Evolutionary conservation across 2,113 vertebrate genomes (phyloP), one percentile per base, ranked within the genome.

Genomic region (Pandion haliaetus): DNA sequence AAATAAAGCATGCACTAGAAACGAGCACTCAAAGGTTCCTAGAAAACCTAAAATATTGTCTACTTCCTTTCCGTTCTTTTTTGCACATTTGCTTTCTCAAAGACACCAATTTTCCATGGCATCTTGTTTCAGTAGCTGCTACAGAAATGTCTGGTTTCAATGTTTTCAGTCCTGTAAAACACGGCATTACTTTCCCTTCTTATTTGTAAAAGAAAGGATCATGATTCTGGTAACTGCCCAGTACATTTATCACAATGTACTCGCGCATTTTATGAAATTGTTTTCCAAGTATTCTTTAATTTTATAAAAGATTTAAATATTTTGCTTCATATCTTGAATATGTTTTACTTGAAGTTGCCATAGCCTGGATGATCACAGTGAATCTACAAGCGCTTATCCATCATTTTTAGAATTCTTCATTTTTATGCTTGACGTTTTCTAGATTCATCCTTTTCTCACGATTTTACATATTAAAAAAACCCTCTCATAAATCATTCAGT

Each of bases 91-190:
- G 32, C 71, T 85, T 82, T 95, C 82, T 81, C 71, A 59, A 86
- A 90, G 29, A 76, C 57, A 88, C 29, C 31, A 36, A 63, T 97
- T 95, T 96, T 90, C 73, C 38, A 50, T n/a, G 84, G 87, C 89
- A 87, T 93, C 19, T 91, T 70, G 21, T 87, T 96, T 92, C 73
- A 96, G 90, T 70, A 85, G 71, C 85, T 92, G 49, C 82, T 81
- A 38, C 4, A 96, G 82, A 95, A 96, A 93, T 86, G 42, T 67
- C 63, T 90, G 18, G 4, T 76, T 86, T 96, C 74, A 80, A 44
- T 42, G 66, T 17, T 83, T 91, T 85, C 38, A 76, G 66, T 36
- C 49, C 52, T 67, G 86, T 50, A 90, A 95, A 88, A 80, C 34
- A 85, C 12, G 82, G 47, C 11, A 82, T 67, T 65, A 49, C 6